Percentiles rank a stretch among this genome's conserved stretches.
phyloP scores from a whole-genome alignment of 2,797 vertebrate genomes.

The Chaetodon trifasciatus region DNA sequence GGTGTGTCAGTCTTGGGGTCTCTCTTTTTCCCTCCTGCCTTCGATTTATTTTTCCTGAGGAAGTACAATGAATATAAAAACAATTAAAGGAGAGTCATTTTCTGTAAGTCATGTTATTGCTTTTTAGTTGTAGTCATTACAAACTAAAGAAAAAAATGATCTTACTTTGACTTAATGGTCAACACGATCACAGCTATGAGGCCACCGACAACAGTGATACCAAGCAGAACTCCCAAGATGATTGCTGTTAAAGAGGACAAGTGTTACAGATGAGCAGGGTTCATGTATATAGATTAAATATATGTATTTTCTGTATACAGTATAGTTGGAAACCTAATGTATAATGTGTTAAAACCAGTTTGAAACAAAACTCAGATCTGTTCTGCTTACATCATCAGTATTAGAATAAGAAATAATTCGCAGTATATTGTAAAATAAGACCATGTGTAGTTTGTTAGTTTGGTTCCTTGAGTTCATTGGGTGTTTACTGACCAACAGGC shows the following conservation, averaged over 20 bases:
- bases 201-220: conserved; percentile 55
- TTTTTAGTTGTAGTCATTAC: background rate
- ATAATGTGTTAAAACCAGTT: background rate
- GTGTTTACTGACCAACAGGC: conserved; percentile 77
- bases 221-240: conserved; percentile 81
- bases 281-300: background rate
- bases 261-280: background rate
- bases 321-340: background rate
- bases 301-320: too few relatives aligned
- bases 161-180: conserved; percentile 79
- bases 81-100: background rate
- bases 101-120: background rate
- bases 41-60: conserved; percentile 66
- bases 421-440: background rate
- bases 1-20: conserved; percentile 38
- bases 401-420: background rate
- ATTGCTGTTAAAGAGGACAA: conserved; percentile 69
- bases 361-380: background rate
- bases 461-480: background rate
- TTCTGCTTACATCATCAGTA: background rate
- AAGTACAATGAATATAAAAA: conserved; percentile 12
- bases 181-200: conserved; percentile 71
- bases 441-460: background rate
- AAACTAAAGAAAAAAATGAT: conserved; percentile 1
- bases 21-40: conserved; percentile 44